Evolutionary conservation across 1,140 invertebrate genomes (phyloP).

Genomic region (Thaumetopoea pityocampa): DNA sequence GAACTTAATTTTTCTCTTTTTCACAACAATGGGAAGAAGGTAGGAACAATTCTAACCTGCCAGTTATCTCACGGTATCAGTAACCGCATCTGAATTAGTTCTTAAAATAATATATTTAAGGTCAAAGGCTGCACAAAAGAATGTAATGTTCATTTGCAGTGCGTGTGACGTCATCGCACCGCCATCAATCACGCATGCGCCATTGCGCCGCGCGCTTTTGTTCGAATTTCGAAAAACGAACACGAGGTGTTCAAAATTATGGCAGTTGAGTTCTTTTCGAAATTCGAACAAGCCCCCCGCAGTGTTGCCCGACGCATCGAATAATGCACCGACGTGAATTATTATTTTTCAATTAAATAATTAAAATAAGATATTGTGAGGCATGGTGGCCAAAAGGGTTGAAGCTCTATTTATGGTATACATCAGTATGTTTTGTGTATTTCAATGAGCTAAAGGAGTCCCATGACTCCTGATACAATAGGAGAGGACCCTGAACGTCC

Average conservation of each 20-base stretch:
- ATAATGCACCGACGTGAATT: slow-evolving; percentile 29
- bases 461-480: slow-evolving; percentile 5
- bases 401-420: no score
- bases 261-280: slow-evolving; percentile 53
- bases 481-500: not conserved
- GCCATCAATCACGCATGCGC: slow-evolving; percentile 71
- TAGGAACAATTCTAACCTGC: no score
- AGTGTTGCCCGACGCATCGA: slow-evolving; percentile 33
- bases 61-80: no score
- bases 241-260: slow-evolving; percentile 60
- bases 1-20: no score
- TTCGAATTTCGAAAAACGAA: slow-evolving; percentile 69
- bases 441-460: slow-evolving; percentile 19
- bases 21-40: no score
- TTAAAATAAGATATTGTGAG: slow-evolving; percentile 39
- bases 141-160: no score
- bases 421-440: no score
- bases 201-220: slow-evolving; percentile 65
- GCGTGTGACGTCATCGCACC: slow-evolving; percentile 47
- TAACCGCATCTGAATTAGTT: no score
- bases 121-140: no score
- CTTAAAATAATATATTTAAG: no score
- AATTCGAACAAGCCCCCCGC: slow-evolving; percentile 47
- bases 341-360: slow-evolving; percentile 54
- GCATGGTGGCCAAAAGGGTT: no score